Evolutionary conservation across 2,888 invertebrate species (phyloP).

Genomic region (Idaea straminata): DNA sequence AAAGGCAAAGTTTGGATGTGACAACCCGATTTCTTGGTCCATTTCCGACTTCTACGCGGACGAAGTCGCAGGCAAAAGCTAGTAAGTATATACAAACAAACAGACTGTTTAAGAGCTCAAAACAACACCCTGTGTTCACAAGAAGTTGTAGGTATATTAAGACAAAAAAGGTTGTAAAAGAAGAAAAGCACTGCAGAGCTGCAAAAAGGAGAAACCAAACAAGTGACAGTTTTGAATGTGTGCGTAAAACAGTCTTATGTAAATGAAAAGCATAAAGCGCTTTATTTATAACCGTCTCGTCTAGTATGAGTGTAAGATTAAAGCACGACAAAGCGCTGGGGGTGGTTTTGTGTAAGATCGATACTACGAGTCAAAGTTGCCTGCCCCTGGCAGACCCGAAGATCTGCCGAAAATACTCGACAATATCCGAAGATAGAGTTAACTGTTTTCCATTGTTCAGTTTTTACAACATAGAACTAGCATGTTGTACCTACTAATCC

Average conservation of each 20-base stretch:
- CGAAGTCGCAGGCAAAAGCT: too few species aligned
- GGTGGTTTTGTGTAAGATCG: constrained; percentile 4
- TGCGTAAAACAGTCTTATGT: background rate
- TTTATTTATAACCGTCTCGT: constrained; percentile 30
- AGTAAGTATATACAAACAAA: too few species aligned
- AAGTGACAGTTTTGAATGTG: background rate
- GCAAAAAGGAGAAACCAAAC: background rate
- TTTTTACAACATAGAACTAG: background rate
- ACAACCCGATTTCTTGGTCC: too few species aligned
- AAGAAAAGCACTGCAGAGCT: background rate
- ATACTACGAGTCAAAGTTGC: background rate
- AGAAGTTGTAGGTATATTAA: too few species aligned
- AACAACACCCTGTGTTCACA: too few species aligned
- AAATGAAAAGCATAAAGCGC: background rate
- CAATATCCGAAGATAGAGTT: background rate
- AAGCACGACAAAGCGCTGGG: constrained; percentile 36
- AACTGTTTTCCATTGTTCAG: background rate
- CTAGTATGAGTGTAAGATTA: background rate
- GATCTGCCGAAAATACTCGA: constrained; percentile 36
- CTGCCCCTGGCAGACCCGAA: constrained; percentile 12
- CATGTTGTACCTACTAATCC: background rate
- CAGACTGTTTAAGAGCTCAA: too few species aligned
- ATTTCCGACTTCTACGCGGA: too few species aligned
- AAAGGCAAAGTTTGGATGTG: too few species aligned
- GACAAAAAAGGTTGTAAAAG: background rate